phyloP scores from a whole-genome alignment of 2,888 invertebrate genomes.

The Clanis bilineata region DNA sequence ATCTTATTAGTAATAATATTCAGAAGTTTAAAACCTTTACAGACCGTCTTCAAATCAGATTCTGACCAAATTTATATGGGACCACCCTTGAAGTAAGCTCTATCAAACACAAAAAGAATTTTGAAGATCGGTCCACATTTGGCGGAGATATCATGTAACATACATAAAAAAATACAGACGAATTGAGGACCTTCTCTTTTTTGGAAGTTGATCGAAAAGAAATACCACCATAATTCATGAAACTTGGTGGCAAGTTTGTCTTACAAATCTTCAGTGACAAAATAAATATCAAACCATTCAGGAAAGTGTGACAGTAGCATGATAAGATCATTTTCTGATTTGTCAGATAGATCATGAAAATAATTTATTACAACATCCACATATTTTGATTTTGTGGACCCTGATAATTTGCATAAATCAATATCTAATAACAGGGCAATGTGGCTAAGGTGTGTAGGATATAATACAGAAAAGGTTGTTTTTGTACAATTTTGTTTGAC shows the following conservation, averaged over 20 bases:
- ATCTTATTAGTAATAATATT: no score
- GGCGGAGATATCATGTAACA: no score
- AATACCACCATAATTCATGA: no score
- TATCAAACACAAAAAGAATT: no score
- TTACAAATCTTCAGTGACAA: conserved; percentile 16
- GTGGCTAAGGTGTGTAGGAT: conserved; percentile 47
- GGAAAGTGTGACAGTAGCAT: conserved; percentile 68
- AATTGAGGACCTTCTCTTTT: no score
- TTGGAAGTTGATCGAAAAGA: no score
- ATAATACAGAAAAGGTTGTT: conserved; percentile 45
- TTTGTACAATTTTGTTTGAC: conserved; percentile 42
- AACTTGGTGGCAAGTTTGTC: not conserved
- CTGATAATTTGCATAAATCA: conserved; percentile 42
- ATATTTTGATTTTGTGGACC: conserved; percentile 36
- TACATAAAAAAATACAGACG: no score
- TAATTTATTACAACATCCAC: conserved; percentile 37
- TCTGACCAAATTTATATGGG: no score
- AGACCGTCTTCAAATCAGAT: no score
- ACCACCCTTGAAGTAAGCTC: no score
- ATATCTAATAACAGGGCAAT: conserved; percentile 57
- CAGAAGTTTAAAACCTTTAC: no score
- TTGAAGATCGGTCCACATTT: no score
- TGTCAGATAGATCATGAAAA: conserved; percentile 42
- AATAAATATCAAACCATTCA: conserved; percentile 65
- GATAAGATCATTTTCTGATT: conserved; percentile 54